A percentile compares a stretch with the other conserved stretches of the same genome.
These are phyloP conservation scores for Lysandra coridon DNA, from an alignment of 2,888 invertebrate species.

Conservation along the genomic window DNA sequence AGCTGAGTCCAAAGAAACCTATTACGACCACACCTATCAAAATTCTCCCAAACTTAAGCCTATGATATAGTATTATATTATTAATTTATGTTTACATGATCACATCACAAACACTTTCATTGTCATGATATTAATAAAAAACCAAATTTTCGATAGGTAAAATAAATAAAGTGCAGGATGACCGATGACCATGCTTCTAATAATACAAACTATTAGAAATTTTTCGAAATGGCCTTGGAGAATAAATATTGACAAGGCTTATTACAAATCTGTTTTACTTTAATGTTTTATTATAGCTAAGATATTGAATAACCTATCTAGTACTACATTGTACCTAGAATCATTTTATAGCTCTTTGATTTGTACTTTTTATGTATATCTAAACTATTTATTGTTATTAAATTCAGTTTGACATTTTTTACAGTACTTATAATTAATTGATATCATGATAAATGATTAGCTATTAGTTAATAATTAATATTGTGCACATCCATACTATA, in stretches of 20 bases:
- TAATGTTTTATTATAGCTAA: background rate
- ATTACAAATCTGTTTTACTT: no score
- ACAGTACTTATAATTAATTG: background rate
- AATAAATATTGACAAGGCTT: no score
- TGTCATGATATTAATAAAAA: background rate
- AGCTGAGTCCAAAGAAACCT: constrained; percentile 73
- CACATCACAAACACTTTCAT: background rate
- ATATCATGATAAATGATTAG: constrained; percentile 4
- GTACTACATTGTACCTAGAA: constrained; percentile 6
- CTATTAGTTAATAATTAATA: constrained; percentile 11
- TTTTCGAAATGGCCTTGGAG: no score
- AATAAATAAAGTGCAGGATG: no score
- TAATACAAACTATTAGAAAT: no score
- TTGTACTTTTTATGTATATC: background rate
- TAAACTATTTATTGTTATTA: no score
- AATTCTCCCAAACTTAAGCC: constrained; percentile 63
- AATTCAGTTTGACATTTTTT: no score
- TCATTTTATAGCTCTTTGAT: background rate
- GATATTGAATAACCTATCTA: background rate
- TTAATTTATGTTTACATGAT: background rate
- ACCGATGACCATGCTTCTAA: no score
- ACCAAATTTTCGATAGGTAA: background rate
- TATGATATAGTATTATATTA: constrained; percentile 47
- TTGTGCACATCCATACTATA: background rate
- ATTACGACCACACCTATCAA: constrained; percentile 65